phyloP scores from a whole-genome alignment of 2,113 vertebrate species.

The Alligator mississippiensis region DNA sequence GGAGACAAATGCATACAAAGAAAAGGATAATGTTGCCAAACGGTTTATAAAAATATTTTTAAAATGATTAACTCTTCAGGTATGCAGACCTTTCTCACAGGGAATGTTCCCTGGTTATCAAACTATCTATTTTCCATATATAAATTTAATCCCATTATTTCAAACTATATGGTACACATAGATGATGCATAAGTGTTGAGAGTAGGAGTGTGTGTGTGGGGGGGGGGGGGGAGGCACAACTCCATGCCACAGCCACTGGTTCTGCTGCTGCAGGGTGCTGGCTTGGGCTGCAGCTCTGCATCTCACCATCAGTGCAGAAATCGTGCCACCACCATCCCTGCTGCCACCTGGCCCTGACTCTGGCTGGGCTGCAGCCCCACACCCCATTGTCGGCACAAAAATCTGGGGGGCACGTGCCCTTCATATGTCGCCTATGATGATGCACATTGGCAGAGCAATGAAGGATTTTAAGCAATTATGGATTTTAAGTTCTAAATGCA shows the following conservation, averaged over 20 bases:
- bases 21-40: background rate
- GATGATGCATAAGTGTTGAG: constrained; percentile 28
- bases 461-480: too few species aligned
- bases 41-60: background rate
- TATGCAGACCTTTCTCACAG: background rate
- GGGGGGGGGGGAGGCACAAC: background rate
- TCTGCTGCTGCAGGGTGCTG: background rate
- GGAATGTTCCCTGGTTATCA: constrained; percentile 28
- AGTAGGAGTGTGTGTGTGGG: background rate
- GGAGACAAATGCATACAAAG: background rate
- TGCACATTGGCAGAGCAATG: too few species aligned
- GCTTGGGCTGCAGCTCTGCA: background rate
- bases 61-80: constrained; percentile 28
- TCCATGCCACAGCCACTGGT: accelerated
- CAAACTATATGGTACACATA: constrained; percentile 45
- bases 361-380: too few species aligned
- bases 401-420: too few species aligned
- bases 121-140: constrained; percentile 27
- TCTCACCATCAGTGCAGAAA: accelerated
- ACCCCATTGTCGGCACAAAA: too few species aligned
- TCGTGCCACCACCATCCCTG: background rate
- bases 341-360: too few species aligned
- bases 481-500: too few species aligned
- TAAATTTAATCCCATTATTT: constrained; percentile 49
- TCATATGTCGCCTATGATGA: too few species aligned